Base-by-base conservation (phyloP, 2,797 vertebrate species). In the Eutrigla gurnardus region DNA sequence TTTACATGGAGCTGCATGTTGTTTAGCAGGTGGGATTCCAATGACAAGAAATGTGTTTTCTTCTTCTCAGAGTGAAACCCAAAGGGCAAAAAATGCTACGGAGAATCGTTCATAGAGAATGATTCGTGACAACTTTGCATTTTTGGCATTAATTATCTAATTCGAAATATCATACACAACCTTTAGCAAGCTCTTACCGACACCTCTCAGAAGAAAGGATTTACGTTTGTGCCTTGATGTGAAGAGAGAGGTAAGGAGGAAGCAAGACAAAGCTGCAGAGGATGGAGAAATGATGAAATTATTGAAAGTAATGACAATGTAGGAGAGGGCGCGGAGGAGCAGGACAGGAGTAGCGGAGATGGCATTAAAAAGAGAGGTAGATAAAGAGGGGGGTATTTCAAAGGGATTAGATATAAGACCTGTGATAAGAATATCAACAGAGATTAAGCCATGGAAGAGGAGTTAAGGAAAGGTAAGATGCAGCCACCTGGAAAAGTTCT, bases 401-500 rank as follows among this genome's bases (percentile, higher is more conserved):
- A 86, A 66, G 43, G 74, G 73, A 89, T 82, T 81, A 83, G 75
- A 77, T 80, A n/a, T 65, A 64, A 77, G 53, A 65, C 53, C 33
- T 49, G 65, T 79, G 86, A 90, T 88, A 86, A 81, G 78, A 85
- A 81, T 76, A 76, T 88, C 65, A 84, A 80, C 25, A 9, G 50
- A 80, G 79, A 84, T 77, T 63, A 87, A 76, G 60, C 15, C 65
- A 52, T 15, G 59, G 58, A 46, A 78, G 71, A 68, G 49, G 63
- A 81, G 78, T 67, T 77, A 25, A 60, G 46, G 62, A 53, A 80
- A 82, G 78, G 79, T 61, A 77, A 78, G 52, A 75, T 60, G 72
- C 75, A 86, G 65, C 83, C 69, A 82, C 49, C 65, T 85, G 83
- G 73, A 88, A 80, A 88, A 80, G 76, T 78, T 78, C 78, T 87